Evolutionary conservation across 2,113 vertebrate genomes (phyloP).

Genomic region (Mellivora capensis): DNA sequence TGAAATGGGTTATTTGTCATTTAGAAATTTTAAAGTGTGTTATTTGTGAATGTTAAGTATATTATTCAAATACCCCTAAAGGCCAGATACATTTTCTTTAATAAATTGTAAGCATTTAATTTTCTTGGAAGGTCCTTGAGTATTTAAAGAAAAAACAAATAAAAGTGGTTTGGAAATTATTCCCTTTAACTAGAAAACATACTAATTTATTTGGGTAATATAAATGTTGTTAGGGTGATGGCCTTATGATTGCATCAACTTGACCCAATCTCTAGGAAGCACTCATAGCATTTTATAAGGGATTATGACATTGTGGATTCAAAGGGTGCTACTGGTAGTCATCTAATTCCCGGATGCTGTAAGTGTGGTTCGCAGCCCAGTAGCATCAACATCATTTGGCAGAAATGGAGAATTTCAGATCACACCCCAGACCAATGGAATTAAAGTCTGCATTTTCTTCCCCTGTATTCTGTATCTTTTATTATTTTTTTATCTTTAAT

Average conservation of each 20-base stretch:
- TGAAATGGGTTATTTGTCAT: conserved; percentile 36
- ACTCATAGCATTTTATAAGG: background rate
- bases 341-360: background rate
- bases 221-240: background rate
- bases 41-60: conserved; percentile 43
- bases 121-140: background rate
- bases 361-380: background rate
- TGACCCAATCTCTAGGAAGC: background rate
- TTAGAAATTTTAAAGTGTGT: conserved; percentile 30
- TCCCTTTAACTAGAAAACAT: background rate
- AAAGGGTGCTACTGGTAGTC: background rate
- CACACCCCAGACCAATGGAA: background rate
- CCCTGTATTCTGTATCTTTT: no score
- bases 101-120: conserved; percentile 18
- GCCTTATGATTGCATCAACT: background rate
- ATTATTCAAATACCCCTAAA: conserved; percentile 13
- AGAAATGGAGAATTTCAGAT: background rate
- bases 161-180: background rate
- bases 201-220: background rate
- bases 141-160: background rate
- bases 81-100: conserved; percentile 24
- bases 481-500: no score
- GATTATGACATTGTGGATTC: background rate
- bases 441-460: background rate
- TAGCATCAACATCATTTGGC: background rate